Evolutionary conservation across 2,888 invertebrate species (phyloP), one percentile per base, ranked within the genome.

Genomic region (Brenthis hecate): DNA sequence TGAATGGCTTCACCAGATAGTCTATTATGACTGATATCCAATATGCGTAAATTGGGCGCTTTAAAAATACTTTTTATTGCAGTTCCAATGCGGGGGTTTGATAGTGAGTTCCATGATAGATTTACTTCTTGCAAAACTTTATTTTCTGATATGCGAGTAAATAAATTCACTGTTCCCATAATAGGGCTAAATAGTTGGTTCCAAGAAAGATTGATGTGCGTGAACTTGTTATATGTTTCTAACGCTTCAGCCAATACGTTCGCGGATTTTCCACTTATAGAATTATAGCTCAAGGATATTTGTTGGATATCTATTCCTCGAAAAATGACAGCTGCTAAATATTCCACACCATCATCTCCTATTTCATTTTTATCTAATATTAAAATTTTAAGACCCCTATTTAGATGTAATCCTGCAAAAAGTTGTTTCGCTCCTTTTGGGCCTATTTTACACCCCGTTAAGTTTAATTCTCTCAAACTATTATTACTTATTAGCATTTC

Each of bases 371-470:
- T 77, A 56, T 81, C 80, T 3, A 90, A 74, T 73, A 87, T 84
- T 8, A 91, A 76, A 23, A 65, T 69, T 68, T 56, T 72, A 0
- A 90, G 76, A 6, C 76, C 65, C 32, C 69, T 78, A 68, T 89
- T 89, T 4, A 65, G 63, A 1, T 66, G 68, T 36, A 90, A 74
- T 13, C 77, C 79, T 16, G 53, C 43, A 16, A 85, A 76, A 4
- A 90, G 66, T 16, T 72, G 69, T 56, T 70, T 80, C 6, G 77
- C 77, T 2, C 90, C 89, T 23, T 68, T 66, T 5, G 81, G 69
- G 0, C 89, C 89, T 48, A 90, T 86, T 73, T 78, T 82, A 72
- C 91, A 91, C 3, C 90, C 89, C n/a, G 79, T 71, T 51, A 91
- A 76, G 73, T 82, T 85, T 13, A 91, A 73, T 66, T 86, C 84